A percentile compares a stretch with the other conserved stretches of the same genome.
phyloP scores from a whole-genome alignment of 2,888 invertebrate genomes.

The Nipponacmea schrenckii region DNA sequence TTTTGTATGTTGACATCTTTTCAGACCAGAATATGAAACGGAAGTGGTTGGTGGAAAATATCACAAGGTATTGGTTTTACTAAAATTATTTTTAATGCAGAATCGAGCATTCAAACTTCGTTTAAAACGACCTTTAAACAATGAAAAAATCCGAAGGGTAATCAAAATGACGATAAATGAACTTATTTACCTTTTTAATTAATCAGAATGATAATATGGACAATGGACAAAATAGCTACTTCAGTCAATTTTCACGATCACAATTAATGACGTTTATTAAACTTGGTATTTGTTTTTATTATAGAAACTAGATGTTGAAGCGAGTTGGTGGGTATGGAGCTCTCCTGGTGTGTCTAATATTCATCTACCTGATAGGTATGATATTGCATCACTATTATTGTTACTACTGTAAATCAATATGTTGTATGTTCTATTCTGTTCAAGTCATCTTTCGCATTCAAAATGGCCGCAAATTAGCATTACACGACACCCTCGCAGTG shows the following conservation, averaged over 20 bases:
- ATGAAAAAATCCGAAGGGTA: too few relatives aligned
- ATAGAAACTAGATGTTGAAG: conserved; percentile 29
- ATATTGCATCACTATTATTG: neutral
- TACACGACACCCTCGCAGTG: too few relatives aligned
- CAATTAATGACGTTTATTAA: too few relatives aligned
- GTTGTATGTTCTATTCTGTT: too few relatives aligned
- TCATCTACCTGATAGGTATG: conserved; percentile 42
- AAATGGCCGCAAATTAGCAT: too few relatives aligned
- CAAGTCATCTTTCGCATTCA: too few relatives aligned
- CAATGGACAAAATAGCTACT: neutral
- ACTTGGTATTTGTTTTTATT: neutral
- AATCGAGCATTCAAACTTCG: conserved; percentile 29
- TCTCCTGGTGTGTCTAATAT: conserved; percentile 38
- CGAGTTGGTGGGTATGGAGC: conserved; percentile 46
- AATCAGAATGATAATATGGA: neutral
- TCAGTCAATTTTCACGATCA: too few relatives aligned
- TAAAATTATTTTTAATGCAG: conserved; percentile 16
- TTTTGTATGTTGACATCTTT: neutral
- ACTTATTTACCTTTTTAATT: too few relatives aligned
- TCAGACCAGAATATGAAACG: conserved; percentile 32
- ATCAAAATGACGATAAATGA: too few relatives aligned
- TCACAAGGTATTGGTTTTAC: conserved; percentile 24
- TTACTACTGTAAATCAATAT: too few relatives aligned
- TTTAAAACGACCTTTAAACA: too few relatives aligned
- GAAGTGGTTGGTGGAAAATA: conserved; percentile 29